These are phyloP conservation scores for Tragelaphus strepsiceros DNA, from an alignment of 2,113 vertebrate species.

Conservation along the genomic window DNA sequence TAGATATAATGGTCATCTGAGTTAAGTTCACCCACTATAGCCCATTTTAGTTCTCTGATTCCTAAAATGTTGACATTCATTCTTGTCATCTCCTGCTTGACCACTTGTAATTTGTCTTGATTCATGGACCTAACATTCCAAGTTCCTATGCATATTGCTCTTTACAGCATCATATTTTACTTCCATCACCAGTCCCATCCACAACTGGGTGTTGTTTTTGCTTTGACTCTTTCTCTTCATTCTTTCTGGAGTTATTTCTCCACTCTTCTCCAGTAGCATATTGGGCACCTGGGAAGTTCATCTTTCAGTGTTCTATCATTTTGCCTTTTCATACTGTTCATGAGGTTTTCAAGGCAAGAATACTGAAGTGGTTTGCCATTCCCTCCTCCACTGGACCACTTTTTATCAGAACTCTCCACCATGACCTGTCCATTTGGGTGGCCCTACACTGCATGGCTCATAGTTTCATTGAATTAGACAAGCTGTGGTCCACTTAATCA, in stretches of 20 bases:
- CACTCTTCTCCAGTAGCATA: neutral
- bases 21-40: neutral
- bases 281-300: neutral
- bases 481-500: neutral
- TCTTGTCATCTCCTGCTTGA: neutral
- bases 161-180: neutral
- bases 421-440: neutral
- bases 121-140: neutral
- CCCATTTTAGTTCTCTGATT: neutral
- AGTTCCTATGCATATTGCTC: neutral
- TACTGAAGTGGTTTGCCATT: neutral
- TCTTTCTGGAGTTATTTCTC: neutral
- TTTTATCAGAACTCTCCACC: neutral
- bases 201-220: neutral
- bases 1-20: neutral
- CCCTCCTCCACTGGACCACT: neutral
- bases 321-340: neutral
- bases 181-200: neutral
- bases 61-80: fast-evolving
- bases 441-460: neutral
- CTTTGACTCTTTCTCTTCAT: neutral
- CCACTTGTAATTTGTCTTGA: neutral
- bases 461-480: neutral
- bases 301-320: neutral
- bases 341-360: neutral